Evolutionary conservation across 1,140 invertebrate species (phyloP), one percentile per base, ranked within the genome.

Genomic region (Marisa cornuarietis): DNA sequence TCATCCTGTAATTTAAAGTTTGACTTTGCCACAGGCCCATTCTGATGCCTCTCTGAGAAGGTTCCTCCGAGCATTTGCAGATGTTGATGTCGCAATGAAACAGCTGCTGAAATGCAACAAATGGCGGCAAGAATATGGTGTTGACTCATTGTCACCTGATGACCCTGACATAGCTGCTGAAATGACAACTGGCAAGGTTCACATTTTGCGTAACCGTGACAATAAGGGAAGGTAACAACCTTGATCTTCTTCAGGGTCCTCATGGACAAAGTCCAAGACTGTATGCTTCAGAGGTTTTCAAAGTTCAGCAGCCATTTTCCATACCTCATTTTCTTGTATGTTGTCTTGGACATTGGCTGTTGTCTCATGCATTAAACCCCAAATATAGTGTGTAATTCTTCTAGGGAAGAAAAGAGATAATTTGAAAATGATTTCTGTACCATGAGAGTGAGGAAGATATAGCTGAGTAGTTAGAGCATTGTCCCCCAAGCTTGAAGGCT

Each of bases 41-140:
- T 78, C 80, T 14, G 85, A 87, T 76, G 75, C 79, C 22, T 85
- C 83, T 7, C 71, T 87, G 49, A 69, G 81, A 10, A 76, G 87
- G 49, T 95, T 95, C 91, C 87, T 95, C 65, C 90, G 93, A 84
- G 95, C 94, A 14, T 95, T 95, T 84, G 93, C 93, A 89, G 94
- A 93, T 42, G 93, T 93, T 77, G 94, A 95, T 89, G 92, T 92
- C 84, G 93, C 94, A 76, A 95, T 95, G 89, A 93, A 95, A 92
- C 94, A 94, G 76, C 93, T 95, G 83, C 87, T 95, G 66, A 95
- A 95, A 92, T 95, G 94, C 71, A 95, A 95, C 88, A 95, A 95
- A 90, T 95, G 95, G 95, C 92, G 94, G 81, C 92, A 92, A 68
- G 93, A 95, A 82, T 95, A 58, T 62, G 58, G 31, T 79, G 94